Evolutionary conservation across 2,797 vertebrate genomes (phyloP), one percentile per base, ranked within the genome.

Genomic region (Urocyon cinereoargenteus): DNA sequence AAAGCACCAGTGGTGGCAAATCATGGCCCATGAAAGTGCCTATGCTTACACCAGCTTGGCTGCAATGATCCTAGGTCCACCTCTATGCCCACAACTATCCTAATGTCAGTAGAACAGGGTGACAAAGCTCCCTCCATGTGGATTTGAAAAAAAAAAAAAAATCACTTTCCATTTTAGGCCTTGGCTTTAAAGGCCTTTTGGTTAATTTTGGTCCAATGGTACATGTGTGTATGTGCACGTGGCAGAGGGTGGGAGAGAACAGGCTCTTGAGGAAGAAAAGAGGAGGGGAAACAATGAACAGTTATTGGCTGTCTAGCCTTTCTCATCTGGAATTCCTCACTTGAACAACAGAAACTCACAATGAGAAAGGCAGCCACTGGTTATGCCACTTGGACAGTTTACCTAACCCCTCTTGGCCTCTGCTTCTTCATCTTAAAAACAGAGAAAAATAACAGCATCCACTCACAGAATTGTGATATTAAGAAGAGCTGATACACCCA

Each of bases 211-310:
- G 72, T 70, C 61, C 66, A 53, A 55, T 0, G 3, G 73, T 28
- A 28, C 1, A 0, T 5, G 40, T 28, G 73, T 31, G 72, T 14
- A 24, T 34, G 31, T 68, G 70, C 1, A 7, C 12, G 14, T 18
- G 21, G n/a, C 21, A 24, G 16, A 13, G 26, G 14, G 36, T 7
- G 26, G 45, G 26, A 62, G 68, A 36, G 68, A 22, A 24, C 2
- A 2, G 3, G 57, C 40, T 64, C 8, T 0, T 57, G 75, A n/a
- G 28, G 45, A 34, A 21, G 21, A 45, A 2, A 57, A 28, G 6
- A 31, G 45, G 49, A 72, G 49, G 82, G 21, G 36, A 86, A 61
- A 31, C 16, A 55, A 73, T 61, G 10, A 79, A 4, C 3, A 7
- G 21, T 34, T 26, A 28, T 2, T 36, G 28, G 53, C 61, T 51